A percentile compares a stretch with the other conserved stretches of the same genome.
Conservation (phyloP, 2,797 vertebrate genomes). For the Varecia variegata region DNA sequence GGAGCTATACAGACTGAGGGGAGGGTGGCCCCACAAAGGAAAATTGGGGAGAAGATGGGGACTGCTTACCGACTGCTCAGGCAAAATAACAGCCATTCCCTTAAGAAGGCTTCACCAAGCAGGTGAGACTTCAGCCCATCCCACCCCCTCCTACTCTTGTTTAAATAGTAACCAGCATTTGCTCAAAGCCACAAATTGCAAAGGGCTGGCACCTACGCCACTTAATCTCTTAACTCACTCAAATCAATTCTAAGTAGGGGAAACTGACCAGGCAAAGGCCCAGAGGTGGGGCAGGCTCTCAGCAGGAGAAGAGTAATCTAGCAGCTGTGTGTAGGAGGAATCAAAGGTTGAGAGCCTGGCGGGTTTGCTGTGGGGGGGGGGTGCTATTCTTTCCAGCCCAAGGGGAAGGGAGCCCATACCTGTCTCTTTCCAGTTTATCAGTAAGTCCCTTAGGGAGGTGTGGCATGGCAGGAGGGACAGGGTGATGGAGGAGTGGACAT, state of each 20-base stretch:
- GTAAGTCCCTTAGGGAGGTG: background rate
- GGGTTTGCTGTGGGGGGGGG: background rate
- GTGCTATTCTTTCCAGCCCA: background rate
- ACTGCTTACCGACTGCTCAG: background rate
- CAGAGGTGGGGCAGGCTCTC: background rate
- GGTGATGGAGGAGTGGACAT: background rate
- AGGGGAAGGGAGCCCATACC: background rate
- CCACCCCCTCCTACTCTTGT: background rate
- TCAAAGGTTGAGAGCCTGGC: background rate
- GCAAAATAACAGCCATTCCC: background rate
- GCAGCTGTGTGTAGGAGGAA: background rate
- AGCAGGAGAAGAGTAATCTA: background rate
- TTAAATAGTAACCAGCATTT: constrained; percentile 44
- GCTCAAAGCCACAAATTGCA: constrained; percentile 33
- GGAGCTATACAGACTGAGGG: background rate
- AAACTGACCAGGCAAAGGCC: background rate
- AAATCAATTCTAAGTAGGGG: background rate
- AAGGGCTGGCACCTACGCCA: background rate
- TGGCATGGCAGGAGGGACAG: background rate
- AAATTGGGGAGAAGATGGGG: background rate
- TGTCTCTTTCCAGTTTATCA: background rate
- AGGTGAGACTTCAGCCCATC: background rate
- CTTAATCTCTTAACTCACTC: constrained; percentile 41
- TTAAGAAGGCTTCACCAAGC: background rate
- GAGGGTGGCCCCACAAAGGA: background rate